Percentiles rank a stretch among this genome's conserved stretches.
These are phyloP conservation scores for Australoheros facetus DNA, from an alignment of 2,797 vertebrate species.

Conservation along the genomic window DNA sequence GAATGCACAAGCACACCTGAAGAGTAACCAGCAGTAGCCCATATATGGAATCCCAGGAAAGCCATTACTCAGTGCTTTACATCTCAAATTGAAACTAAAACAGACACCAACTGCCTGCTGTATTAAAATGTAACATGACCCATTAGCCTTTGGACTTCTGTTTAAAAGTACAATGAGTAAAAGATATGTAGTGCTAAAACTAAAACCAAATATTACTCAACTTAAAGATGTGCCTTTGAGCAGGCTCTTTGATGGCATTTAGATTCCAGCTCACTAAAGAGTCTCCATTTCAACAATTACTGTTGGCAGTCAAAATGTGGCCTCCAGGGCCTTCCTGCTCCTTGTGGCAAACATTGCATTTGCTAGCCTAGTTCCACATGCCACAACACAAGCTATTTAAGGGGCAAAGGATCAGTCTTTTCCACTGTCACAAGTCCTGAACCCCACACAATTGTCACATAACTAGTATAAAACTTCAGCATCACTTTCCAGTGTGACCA, in stretches of 20 bases:
- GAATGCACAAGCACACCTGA: not conserved
- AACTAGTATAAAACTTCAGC: slow-evolving; percentile 9
- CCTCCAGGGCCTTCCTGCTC: slow-evolving; percentile 61
- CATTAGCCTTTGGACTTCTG: not conserved
- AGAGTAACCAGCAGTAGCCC: slow-evolving; percentile 3
- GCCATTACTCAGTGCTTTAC: not conserved
- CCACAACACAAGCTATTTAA: slow-evolving; percentile 38
- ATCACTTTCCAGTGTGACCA: not conserved
- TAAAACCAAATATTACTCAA: not conserved
- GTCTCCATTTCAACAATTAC: slow-evolving; percentile 9
- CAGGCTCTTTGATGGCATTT: not conserved
- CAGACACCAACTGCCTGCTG: not conserved
- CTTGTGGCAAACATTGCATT: slow-evolving; percentile 57
- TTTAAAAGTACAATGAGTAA: not conserved
- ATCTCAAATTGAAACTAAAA: slow-evolving; percentile 47
- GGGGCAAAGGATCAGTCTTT: slow-evolving; percentile 1
- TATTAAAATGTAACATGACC: slow-evolving; percentile 14
- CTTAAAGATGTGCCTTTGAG: not conserved
- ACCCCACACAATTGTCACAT: not conserved
- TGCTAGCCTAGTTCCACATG: slow-evolving; percentile 63
- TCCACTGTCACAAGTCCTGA: not conserved
- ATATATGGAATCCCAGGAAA: not conserved
- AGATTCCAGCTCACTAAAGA: not conserved
- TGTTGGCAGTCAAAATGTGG: slow-evolving; percentile 47
- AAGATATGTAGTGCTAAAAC: not conserved